phyloP scores from a whole-genome alignment of 2,888 invertebrate genomes.

The Drosophila fulvimacula region DNA sequence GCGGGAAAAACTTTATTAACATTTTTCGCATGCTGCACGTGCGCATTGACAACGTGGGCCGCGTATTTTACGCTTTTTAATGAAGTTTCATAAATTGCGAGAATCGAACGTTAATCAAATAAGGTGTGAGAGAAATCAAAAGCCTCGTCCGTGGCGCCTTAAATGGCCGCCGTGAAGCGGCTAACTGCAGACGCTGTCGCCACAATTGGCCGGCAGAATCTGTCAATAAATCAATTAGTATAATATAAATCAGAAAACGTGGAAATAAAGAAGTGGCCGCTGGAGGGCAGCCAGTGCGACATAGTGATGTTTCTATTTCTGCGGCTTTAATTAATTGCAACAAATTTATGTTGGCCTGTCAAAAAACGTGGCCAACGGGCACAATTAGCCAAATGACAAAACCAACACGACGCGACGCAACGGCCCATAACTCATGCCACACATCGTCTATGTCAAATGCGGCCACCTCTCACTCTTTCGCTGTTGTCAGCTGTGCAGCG shows the following conservation, averaged over 20 bases:
- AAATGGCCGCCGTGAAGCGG: conserved; percentile 65
- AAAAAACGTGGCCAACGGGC: conserved; percentile 69
- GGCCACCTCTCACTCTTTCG: conserved; percentile 19
- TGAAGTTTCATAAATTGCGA: conserved; percentile 78
- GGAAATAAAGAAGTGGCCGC: conserved; percentile 22
- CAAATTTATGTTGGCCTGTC: conserved; percentile 70
- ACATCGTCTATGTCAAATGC: conserved; percentile 41
- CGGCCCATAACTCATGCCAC: conserved; percentile 64
- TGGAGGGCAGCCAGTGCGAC: conserved; percentile 42
- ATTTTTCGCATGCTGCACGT: conserved; percentile 77
- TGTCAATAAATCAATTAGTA: conserved; percentile 78
- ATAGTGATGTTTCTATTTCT: conserved; percentile 66
- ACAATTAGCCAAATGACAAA: conserved; percentile 79
- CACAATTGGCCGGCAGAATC: conserved; percentile 63
- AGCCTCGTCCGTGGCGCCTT: conserved; percentile 56
- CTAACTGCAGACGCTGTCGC: conserved; percentile 61
- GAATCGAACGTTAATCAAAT: conserved; percentile 77
- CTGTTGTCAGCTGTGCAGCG: conserved; percentile 23
- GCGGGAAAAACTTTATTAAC: conserved; percentile 73
- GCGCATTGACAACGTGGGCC: conserved; percentile 46
- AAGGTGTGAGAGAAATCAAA: conserved; percentile 64
- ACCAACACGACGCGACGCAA: conserved; percentile 53
- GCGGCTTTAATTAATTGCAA: conserved; percentile 73
- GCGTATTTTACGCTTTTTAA: conserved; percentile 71
- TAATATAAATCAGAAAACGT: conserved; percentile 65